Base-by-base conservation (phyloP, 1,140 invertebrate genomes). In the Magallana gigas region DNA sequence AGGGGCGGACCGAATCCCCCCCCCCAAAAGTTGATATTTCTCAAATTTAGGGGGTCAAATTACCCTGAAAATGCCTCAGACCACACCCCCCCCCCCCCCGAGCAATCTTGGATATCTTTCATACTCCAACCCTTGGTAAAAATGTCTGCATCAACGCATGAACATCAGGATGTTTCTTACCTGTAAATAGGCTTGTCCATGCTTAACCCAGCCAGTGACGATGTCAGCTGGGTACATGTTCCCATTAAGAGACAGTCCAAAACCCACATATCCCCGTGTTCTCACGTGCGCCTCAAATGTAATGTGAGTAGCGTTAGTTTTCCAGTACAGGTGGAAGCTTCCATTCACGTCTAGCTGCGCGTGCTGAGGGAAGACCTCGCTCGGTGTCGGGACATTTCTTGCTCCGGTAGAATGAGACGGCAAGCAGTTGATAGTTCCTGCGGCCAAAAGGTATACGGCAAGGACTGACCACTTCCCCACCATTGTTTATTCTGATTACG, bases 191-290 rank as follows among this genome's bases (percentile, higher is more conserved):
- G 71, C 95, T 94, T 85, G 81, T 7, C 90, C 91, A 95, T 98
- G 97, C 91, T 97, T 96, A 7, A 98, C 96, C 97, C 97, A 98
- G 14, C 96, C 96, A 29, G 98, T 95, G 6, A 98, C 95, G 88
- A 98, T 96, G 95, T 98, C 97, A 1, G 97, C 96, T 14, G 96
- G 96, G 90, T 95, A 95, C 97, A 98, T 98, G 91, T 96, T 96
- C 71, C 97, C 96, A 93, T 97, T 96, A 87, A 96, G 96, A 89
- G 97, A 97, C 93, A 97, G 97, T 81, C 97, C 97, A 91, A 97
- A 96, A 48, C 97, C 97, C 86, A 98, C 96, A 94, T 97, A 98
- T 89, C 97, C 97, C 7, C 83, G 64, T 23, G 88, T 89, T 64
- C 68, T 76, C 0, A 86, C 88, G n/a, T 89, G 88, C 14, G 64